Conservation (phyloP, 2,888 invertebrate species). For the Hedya salicella region DNA sequence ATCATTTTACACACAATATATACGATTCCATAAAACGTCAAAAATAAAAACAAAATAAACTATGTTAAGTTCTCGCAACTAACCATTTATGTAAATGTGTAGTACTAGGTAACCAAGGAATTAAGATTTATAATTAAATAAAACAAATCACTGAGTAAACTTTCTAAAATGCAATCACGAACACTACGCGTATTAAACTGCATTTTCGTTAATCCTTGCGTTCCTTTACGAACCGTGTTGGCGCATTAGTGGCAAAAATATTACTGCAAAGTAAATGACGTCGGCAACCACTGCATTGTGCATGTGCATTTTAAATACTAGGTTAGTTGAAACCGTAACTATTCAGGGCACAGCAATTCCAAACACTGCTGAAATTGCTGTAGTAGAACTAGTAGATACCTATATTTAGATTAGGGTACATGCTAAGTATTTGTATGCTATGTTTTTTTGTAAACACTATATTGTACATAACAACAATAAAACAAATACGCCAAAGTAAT, state of each 20-base stretch:
- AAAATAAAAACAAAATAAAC: too few species aligned
- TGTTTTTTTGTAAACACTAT: too few species aligned
- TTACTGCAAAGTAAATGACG: constrained; percentile 83
- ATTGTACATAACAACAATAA: too few species aligned
- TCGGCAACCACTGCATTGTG: constrained; percentile 81
- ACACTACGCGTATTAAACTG: constrained; percentile 67
- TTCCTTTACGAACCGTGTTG: constrained; percentile 74
- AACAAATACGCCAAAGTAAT: too few species aligned
- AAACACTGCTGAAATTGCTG: constrained; percentile 40
- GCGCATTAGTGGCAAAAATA: constrained; percentile 82
- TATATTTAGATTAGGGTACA: constrained; percentile 18
- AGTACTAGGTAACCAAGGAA: constrained; percentile 54
- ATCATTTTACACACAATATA: too few species aligned
- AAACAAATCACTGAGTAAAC: constrained; percentile 53
- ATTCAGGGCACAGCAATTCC: constrained; percentile 62
- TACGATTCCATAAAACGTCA: too few species aligned
- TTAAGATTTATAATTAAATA: constrained; percentile 49
- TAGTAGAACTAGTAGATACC: too few species aligned
- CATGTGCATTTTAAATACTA: constrained; percentile 81
- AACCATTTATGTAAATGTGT: constrained; percentile 56
- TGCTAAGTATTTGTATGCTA: neutral
- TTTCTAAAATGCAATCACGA: constrained; percentile 61
- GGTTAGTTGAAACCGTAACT: constrained; percentile 72
- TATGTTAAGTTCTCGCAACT: constrained; percentile 41
- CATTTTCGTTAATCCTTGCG: constrained; percentile 75